Evolutionary conservation across 2,113 vertebrate species (phyloP), one percentile per base, ranked within the genome.

Genomic region (Ammodytes dubius): DNA sequence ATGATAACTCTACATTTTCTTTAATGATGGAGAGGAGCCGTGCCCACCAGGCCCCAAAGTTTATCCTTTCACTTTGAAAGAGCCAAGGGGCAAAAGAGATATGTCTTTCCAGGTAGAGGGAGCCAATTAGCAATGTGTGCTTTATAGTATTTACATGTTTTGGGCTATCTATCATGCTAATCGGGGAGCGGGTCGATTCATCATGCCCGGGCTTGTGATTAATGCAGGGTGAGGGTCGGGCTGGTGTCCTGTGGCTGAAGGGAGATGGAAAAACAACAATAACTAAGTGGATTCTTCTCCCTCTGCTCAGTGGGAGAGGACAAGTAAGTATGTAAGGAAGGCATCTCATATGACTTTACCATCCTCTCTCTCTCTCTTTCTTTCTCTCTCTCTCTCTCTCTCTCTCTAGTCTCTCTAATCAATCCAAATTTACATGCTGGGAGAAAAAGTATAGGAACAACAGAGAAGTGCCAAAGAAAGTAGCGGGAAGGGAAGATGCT

Each of bases 141-240:
- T 27, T 27, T 27, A 27, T 96, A 96, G 96, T 97, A 97, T 98
- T 97, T 98, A 97, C 96, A 97, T 97, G 96, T 96, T 93, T 96
- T 90, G 74, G 92, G 92, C 96, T 95, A 97, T 97, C 95, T 92
- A 97, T 98, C 96, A 97, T 95, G 91, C 95, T 96, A 96, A 96
- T 96, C 92, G 89, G 27, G 27, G 27, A 27, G 94, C 86, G 68
- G 91, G 93, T 96, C 96, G 95, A 98, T 97, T 96, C 95, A 96
- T 98, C 96, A 96, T 27, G 27, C 96, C 92, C 92, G 93, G 93
- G 92, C 27, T 94, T 94, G 96, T 97, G 97, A 98, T 97, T 97
- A 97, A 97, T 97, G 96, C 95, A 93, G 95, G 95, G 82, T 74
- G 75, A 67, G 78, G 87, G 65, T 75, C 27, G 27, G 10, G 60